Conservation (phyloP, 2,797 vertebrate genomes). For the Sphenopsis melanotis region DNA sequence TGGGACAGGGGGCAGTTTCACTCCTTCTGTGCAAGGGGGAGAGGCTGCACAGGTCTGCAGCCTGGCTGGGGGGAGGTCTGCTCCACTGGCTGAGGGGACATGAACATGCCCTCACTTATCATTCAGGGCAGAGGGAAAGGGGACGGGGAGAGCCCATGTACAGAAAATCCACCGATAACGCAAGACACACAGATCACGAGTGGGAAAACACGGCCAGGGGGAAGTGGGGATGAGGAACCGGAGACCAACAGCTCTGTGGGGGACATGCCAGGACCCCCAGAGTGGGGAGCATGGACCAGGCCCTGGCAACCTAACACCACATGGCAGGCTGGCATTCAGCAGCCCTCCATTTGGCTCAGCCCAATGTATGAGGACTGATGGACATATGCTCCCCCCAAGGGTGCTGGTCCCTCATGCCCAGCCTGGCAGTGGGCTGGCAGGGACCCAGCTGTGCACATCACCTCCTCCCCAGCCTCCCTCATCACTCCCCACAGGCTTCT, state of each 20-base stretch:
- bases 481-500: background rate
- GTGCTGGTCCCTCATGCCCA: background rate
- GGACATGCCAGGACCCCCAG: background rate
- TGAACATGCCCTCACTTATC: background rate
- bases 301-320: background rate
- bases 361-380: rapidly evolving
- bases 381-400: background rate
- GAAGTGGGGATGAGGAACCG: background rate
- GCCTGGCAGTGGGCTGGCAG: background rate
- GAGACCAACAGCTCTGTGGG: background rate
- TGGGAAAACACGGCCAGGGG: background rate
- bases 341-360: background rate
- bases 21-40: background rate
- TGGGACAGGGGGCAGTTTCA: background rate
- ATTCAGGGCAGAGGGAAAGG: background rate
- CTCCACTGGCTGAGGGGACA: background rate
- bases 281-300: background rate
- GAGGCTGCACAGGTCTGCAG: background rate
- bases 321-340: background rate
- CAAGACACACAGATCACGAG: background rate
- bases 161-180: background rate
- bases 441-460: background rate
- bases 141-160: background rate
- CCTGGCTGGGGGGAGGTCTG: background rate
- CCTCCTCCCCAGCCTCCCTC: background rate